These are phyloP conservation scores for Himalopsyche japonica DNA, from an alignment of 2,888 invertebrate species.

Conservation along the genomic window DNA sequence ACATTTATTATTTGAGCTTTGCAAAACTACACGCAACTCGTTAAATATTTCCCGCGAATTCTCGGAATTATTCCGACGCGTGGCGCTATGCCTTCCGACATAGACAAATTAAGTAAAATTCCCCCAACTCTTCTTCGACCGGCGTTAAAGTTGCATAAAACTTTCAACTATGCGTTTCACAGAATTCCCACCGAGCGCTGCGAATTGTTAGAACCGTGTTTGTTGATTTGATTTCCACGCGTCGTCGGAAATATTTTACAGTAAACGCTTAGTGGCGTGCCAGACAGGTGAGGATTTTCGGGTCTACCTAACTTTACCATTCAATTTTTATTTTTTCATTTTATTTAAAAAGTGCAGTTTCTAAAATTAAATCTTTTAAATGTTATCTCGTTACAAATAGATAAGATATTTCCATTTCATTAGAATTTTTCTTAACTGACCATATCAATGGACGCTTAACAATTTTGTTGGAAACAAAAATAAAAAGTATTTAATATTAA, in stretches of 20 bases:
- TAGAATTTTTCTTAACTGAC: too few relatives aligned
- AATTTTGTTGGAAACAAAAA: too few relatives aligned
- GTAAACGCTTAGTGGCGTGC: background rate
- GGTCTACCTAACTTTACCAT: background rate
- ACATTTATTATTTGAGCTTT: background rate
- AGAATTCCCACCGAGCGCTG: background rate
- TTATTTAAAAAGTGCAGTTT: too few relatives aligned
- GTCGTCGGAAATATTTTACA: background rate
- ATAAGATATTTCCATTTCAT: too few relatives aligned
- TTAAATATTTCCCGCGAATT: background rate
- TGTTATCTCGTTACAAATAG: too few relatives aligned
- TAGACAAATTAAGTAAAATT: background rate
- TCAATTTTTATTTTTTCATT: too few relatives aligned
- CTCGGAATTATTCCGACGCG: background rate
- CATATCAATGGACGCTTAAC: too few relatives aligned
- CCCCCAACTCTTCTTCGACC: background rate
- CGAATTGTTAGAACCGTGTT: background rate
- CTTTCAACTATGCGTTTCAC: background rate
- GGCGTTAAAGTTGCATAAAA: background rate
- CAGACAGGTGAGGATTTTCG: background rate
- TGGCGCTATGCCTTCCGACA: background rate
- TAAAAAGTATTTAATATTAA: too few relatives aligned
- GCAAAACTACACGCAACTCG: background rate
- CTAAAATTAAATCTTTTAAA: too few relatives aligned
- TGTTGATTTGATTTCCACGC: background rate